These are phyloP conservation scores for Drosophila nr. fundita DNA, from an alignment of 2,888 invertebrate species.

Conservation along the genomic window DNA sequence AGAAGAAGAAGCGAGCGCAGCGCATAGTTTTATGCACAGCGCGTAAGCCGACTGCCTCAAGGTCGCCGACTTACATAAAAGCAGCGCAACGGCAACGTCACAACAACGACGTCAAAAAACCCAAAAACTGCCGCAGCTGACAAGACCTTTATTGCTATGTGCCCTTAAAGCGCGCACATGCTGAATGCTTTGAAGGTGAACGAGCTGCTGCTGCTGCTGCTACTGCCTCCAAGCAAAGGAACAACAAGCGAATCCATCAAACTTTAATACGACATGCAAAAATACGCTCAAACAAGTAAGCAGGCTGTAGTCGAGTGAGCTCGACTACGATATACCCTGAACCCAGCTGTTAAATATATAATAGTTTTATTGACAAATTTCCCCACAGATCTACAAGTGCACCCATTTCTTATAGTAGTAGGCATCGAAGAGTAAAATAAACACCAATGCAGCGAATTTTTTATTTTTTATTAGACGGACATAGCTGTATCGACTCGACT, in stretches of 20 bases:
- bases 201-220: conserved; percentile 43
- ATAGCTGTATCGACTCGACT: neutral
- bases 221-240: conserved; percentile 33
- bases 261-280: conserved; percentile 45
- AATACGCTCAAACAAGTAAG: conserved; percentile 12
- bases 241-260: conserved; percentile 71
- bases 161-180: conserved; percentile 44
- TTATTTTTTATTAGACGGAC: neutral
- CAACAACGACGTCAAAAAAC: conserved; percentile 57
- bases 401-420: neutral
- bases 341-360: neutral
- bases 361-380: neutral
- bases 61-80: conserved; percentile 71
- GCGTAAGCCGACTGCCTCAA: conserved; percentile 50
- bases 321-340: neutral
- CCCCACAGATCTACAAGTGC: neutral
- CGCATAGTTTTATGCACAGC: conserved; percentile 48
- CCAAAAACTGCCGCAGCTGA: conserved; percentile 35
- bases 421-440: neutral
- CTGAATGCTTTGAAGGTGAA: conserved; percentile 65
- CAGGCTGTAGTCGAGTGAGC: neutral
- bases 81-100: conserved; percentile 50
- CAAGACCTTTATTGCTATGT: conserved; percentile 57
- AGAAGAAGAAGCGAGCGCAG: conserved; percentile 11
- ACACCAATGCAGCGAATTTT: neutral